These are phyloP conservation scores for Channallabes apus DNA, from an alignment of 2,797 vertebrate species.

Conservation along the genomic window DNA sequence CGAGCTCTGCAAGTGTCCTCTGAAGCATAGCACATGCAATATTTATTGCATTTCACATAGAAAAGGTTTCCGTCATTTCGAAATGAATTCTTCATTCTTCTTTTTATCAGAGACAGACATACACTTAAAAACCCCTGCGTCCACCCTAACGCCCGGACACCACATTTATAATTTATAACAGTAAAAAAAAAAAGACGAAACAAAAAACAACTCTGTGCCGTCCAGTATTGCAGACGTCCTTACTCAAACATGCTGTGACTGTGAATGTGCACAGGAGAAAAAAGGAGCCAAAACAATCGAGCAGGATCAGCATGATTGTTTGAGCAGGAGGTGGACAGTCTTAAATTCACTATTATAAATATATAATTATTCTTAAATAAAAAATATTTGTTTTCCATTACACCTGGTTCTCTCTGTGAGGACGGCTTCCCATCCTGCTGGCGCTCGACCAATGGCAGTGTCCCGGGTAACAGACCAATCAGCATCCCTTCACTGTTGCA, in stretches of 20 bases:
- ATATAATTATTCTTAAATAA: conserved; percentile 68
- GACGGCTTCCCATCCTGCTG: conserved; percentile 46
- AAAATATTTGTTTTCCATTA: conserved; percentile 53
- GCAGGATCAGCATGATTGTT: conserved; percentile 48
- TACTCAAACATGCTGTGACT: conserved; percentile 42
- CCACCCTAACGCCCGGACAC: conserved; percentile 25
- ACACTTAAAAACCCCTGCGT: conserved; percentile 47
- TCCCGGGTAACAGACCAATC: conserved; percentile 72
- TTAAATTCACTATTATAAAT: conserved; percentile 69
- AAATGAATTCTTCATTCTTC: conserved; percentile 36
- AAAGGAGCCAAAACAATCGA: conserved; percentile 20
- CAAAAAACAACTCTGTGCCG: conserved; percentile 42
- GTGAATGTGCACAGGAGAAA: conserved; percentile 33
- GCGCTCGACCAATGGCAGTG: conserved; percentile 67
- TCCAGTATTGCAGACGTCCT: conserved; percentile 42
- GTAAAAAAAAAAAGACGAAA: background rate
- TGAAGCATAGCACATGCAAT: conserved; percentile 67
- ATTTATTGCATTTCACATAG: conserved; percentile 59
- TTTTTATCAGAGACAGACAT: conserved; percentile 47
- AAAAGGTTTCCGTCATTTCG: conserved; percentile 37
- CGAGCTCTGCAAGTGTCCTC: conserved; percentile 36
- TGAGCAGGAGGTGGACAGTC: conserved; percentile 47
- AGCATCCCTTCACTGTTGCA: conserved; percentile 86
- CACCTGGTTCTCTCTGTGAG: conserved; percentile 49
- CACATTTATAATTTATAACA: conserved; percentile 33